A percentile compares a stretch with the other conserved stretches of the same genome.
Evolutionary conservation across 2,113 vertebrate genomes (phyloP).

Genomic region (Pedetes capensis): DNA sequence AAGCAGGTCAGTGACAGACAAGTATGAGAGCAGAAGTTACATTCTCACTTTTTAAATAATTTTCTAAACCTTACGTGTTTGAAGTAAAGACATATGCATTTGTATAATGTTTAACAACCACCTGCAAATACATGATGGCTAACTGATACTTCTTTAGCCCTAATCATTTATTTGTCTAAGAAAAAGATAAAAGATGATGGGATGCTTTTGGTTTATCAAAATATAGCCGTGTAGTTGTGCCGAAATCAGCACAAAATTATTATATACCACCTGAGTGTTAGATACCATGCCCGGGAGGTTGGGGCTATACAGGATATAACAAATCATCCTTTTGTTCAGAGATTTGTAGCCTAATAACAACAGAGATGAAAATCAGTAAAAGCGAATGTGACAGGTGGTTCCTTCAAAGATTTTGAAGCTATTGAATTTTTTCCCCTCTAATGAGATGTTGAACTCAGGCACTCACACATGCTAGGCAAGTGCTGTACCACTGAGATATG

Average conservation of each 20-base stretch:
- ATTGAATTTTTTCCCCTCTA: constrained; percentile 32
- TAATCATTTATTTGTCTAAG: neutral
- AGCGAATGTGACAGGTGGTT: neutral
- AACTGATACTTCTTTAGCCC: neutral
- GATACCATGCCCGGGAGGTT: too few species aligned
- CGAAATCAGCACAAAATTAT: neutral
- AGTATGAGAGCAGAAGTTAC: neutral
- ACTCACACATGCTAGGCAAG: too few species aligned
- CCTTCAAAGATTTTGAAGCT: neutral
- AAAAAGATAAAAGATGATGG: neutral
- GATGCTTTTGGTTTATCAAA: neutral
- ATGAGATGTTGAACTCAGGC: too few species aligned
- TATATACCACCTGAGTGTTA: neutral
- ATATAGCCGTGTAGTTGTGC: neutral
- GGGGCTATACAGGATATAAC: neutral
- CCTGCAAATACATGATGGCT: neutral
- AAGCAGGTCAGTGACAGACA: neutral
- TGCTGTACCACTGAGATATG: too few species aligned
- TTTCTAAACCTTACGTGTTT: neutral
- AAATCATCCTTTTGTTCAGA: neutral
- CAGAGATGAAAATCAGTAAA: neutral
- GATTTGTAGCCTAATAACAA: neutral
- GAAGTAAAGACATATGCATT: neutral
- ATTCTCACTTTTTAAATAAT: neutral
- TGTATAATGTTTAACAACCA: neutral